These are phyloP conservation scores for Platichthys flesus DNA, from an alignment of 2,113 vertebrate genomes.

Conservation along the genomic window DNA sequence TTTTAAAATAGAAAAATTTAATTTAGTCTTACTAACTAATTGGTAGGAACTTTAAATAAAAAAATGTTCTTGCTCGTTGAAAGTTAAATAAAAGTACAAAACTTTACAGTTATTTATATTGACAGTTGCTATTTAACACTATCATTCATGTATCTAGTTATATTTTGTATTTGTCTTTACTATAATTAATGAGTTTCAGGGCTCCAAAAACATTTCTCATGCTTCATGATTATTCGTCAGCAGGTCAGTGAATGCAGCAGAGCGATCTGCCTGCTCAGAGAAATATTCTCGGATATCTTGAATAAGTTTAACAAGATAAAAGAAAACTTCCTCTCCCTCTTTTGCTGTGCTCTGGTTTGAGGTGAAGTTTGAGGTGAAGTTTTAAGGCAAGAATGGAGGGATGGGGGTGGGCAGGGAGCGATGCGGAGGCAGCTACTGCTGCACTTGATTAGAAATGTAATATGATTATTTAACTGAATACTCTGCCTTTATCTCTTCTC, in stretches of 20 bases:
- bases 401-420: conserved; percentile 25
- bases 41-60: too few species aligned
- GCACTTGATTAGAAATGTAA: conserved; percentile 66
- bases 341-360: conserved; percentile 50
- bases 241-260: not conserved
- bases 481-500: conserved; percentile 23
- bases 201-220: conserved; percentile 10
- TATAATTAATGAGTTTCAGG: conserved; percentile 19
- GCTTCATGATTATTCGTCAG: too few species aligned
- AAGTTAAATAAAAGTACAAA: too few species aligned
- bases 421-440: conserved; percentile 48
- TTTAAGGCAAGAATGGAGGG: conserved; percentile 80
- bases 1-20: too few species aligned
- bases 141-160: not conserved
- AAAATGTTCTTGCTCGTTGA: too few species aligned
- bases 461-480: conserved; percentile 40
- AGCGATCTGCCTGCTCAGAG: not conserved
- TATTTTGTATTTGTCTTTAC: conserved; percentile 5
- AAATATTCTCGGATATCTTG: conserved; percentile 2
- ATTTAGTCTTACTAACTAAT: too few species aligned
- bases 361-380: conserved; percentile 64
- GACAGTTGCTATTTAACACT: not conserved
- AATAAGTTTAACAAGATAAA: too few species aligned
- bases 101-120: too few species aligned
- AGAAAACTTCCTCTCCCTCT: conserved; percentile 19